phyloP scores from a whole-genome alignment of 1,140 invertebrate genomes.

The Episyrphus balteatus region DNA sequence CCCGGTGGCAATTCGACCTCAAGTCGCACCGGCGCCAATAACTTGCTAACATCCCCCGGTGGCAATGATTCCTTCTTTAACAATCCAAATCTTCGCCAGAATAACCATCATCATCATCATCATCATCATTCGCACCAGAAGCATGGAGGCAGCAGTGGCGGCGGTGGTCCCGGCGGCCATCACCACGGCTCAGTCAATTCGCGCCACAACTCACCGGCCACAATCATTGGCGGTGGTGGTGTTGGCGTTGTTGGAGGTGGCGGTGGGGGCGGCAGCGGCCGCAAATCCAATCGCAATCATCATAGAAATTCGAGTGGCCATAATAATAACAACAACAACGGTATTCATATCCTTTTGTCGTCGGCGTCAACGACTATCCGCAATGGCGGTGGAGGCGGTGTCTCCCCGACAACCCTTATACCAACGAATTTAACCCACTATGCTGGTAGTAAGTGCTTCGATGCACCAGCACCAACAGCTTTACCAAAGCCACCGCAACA shows the following conservation, averaged over 20 bases:
- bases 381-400: constrained; percentile 14
- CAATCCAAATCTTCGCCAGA: constrained; percentile 3
- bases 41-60: constrained; percentile 6
- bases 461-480: constrained; percentile 47
- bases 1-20: background rate
- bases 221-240: constrained; percentile 23
- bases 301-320: background rate
- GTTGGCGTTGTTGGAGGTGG: background rate
- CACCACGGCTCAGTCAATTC: constrained; percentile 19
- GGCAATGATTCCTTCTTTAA: constrained; percentile 4
- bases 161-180: constrained; percentile 6
- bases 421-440: constrained; percentile 40
- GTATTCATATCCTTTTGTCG: background rate
- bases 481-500: constrained; percentile 49
- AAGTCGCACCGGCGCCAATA: background rate
- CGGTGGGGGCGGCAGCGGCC: constrained; percentile 25
- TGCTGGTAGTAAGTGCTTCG: constrained; percentile 50
- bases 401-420: constrained; percentile 28
- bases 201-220: too few relatives aligned
- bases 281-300: constrained; percentile 1
- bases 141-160: background rate
- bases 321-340: background rate
- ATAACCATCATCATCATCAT: constrained; percentile 16
- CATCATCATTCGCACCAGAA: constrained; percentile 12
- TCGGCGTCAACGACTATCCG: constrained; percentile 4